phyloP scores from a whole-genome alignment of 2,797 vertebrate genomes.

The Phylloscopus collybita region DNA sequence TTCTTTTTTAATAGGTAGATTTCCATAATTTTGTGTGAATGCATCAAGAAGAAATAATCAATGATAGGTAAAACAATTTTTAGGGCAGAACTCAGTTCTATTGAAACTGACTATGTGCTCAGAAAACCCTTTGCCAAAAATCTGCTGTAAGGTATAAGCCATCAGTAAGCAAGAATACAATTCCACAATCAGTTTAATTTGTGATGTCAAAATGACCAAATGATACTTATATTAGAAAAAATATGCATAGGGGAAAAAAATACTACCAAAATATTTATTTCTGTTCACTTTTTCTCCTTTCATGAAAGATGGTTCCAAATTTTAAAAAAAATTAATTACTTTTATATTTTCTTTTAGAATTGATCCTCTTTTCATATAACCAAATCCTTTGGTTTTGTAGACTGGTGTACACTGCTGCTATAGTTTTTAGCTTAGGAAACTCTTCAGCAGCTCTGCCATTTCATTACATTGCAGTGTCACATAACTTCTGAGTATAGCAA shows the following conservation, averaged over 20 bases:
- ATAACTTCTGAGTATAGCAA: neutral
- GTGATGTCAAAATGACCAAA: neutral
- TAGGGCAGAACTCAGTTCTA: neutral
- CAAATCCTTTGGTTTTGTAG: neutral
- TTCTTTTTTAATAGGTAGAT: neutral
- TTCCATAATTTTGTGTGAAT: neutral
- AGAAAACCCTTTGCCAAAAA: rapidly evolving
- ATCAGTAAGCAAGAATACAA: neutral
- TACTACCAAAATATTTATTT: neutral
- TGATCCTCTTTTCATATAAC: neutral
- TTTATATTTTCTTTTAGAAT: neutral
- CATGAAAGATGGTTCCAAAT: neutral
- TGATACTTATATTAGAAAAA: neutral
- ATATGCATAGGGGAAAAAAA: neutral
- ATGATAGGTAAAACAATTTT: neutral
- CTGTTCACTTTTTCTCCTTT: neutral
- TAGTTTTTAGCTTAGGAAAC: neutral
- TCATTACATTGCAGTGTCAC: neutral
- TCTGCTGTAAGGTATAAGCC: neutral
- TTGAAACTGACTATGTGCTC: neutral
- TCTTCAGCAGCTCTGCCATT: neutral
- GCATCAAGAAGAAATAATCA: neutral
- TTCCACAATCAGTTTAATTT: neutral
- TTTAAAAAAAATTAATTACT: neutral
- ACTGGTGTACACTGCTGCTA: neutral